Percentiles rank a stretch among this genome's conserved stretches.
Evolutionary conservation across 2,797 vertebrate genomes (phyloP).

Genomic region (Syngnathus acus): DNA sequence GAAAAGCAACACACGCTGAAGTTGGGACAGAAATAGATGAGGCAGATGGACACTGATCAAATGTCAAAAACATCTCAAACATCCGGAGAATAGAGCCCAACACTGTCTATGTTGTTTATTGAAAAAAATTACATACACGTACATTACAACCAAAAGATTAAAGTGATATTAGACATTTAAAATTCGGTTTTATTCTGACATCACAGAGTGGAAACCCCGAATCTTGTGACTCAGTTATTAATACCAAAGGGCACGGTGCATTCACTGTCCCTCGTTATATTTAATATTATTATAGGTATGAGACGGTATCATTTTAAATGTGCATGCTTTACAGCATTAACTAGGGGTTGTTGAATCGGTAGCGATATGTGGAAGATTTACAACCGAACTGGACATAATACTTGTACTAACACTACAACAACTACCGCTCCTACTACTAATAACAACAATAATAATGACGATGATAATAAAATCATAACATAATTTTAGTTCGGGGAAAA

Average conservation of each 20-base stretch:
- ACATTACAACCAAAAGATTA: background rate
- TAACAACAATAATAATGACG: no score
- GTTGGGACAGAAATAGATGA: conserved; percentile 77
- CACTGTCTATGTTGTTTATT: background rate
- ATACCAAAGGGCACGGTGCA: conserved; percentile 8
- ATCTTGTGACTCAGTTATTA: conserved; percentile 54
- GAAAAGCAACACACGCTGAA: conserved; percentile 34
- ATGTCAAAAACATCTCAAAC: conserved; percentile 58
- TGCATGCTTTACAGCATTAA: no score
- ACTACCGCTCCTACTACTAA: no score
- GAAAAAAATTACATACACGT: background rate
- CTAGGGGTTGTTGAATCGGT: no score
- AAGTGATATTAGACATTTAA: background rate
- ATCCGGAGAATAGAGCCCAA: conserved; percentile 16
- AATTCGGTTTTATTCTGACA: background rate
- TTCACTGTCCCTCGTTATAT: conserved; percentile 19
- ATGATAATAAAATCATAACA: no score
- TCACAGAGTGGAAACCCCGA: conserved; percentile 46
- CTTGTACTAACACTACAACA: no score
- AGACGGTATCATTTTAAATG: no score
- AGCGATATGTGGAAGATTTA: no score
- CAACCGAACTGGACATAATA: no score
- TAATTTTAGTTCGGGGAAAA: background rate
- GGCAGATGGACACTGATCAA: conserved; percentile 48
- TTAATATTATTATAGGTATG: no score